Base-by-base conservation (phyloP, 2,888 invertebrate genomes). In the Latrodectus elegans region DNA sequence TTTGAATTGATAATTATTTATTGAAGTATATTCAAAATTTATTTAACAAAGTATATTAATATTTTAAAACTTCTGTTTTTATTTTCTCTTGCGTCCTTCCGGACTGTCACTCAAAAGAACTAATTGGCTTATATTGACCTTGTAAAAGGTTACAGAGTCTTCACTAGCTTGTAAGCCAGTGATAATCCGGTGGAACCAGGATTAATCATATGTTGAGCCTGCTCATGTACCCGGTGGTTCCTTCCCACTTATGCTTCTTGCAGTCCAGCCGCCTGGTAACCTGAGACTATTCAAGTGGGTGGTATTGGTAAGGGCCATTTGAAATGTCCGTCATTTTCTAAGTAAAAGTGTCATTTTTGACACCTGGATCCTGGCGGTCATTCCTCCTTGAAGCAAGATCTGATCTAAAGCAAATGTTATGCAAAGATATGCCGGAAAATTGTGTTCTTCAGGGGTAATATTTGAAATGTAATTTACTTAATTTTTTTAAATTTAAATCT, bases 261-360 rank as follows among this genome's bases (percentile, higher is more conserved):
- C 4, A 38, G 38, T 38, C 38, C 38, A 38, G 38, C 38, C 38
- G 38, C 38, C 38, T 38, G 38, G 38, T 38, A 38, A 38, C 38
- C 38, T 38, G 38, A 38, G 38, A 38, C 38, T 38, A 38, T 38
- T 60, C 22, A 82, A 60, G 52, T 22, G 60, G 70, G 82, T 51
- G 75, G 65, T 60, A 75, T 76, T 76, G 49, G 78, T 67, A 78
- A 73, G 84, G 84, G 72, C 67, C 77, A 67, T 84, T 84, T 78
- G 84, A 84, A 72, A 55, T 64, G 84, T 73, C 84, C 72, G 14
- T 84, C 84, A 84, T 10, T 60, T 60, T 60, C 60, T 60, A 0
- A 11, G 60, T 8, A 60, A 60, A 60, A 14, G 60, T 60, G 60
- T 60, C 60, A 60, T 60, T 60, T 60, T n/a, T 60, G 60, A 60